Evolutionary conservation across 2,888 invertebrate species (phyloP), one percentile per base, ranked within the genome.

Genomic region (Aleiodes leptofemur): DNA sequence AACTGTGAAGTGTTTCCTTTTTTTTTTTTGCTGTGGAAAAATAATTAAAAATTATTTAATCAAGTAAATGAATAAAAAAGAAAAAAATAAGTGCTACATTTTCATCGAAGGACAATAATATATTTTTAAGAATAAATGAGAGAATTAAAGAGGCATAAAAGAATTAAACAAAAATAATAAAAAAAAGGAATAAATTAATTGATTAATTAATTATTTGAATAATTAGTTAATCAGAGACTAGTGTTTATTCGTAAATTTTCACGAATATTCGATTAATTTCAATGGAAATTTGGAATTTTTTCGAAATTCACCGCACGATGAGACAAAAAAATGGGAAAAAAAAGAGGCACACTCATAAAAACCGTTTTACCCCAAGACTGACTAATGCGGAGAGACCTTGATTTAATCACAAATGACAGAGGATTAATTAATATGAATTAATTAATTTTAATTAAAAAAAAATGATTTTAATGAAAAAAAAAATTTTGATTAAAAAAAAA

Each of bases 81-180:
- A 79, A 83, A 82, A 79, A 83, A 82, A 80, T 82, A 85, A 87
- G 85, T 86, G 88, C 85, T 85, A 85, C 84, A 85, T 87, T 87
- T 87, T 86, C 86, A 86, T 87, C 84, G 85, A 89, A 89, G 86
- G 89, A 89, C 89, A 89, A 89, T 89, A 89, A 89, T 89, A 85
- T 89, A 89, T 87, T 86, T 88, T 87, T 89, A 89, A 89, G 88
- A 81, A 80, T 71, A 79, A 77, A 74, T 73, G 75, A 64, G 70
- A 61, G 61, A 75, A 72, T 50, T n/a, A 23, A 74, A 69, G 55
- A 73, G 43, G 11, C 34, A 72, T 38, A 73, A 61, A 38, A 23
- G 23, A 23, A 23, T 23, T 23, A 23, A 23, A 23, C 23, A 23
- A 23, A 23, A 23, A 23, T 23, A 23, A 23, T 23, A 23, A 23